Conservation (phyloP, 2,797 vertebrate species). For the Atherinosoma microstoma region DNA sequence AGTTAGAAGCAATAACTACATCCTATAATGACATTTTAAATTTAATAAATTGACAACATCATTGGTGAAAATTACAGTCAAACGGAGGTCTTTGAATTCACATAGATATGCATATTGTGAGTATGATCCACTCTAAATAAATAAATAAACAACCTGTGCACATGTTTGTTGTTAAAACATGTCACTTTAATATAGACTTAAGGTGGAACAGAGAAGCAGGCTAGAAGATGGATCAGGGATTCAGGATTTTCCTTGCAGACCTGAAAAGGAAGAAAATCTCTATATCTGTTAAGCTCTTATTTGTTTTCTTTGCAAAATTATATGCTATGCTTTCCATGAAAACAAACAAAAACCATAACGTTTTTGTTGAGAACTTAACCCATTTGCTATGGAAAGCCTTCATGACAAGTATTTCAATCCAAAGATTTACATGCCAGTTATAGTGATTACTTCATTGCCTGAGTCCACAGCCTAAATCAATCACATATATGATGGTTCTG, state of each 20-base stretch:
- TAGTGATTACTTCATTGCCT: conserved; percentile 35
- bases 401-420: not conserved
- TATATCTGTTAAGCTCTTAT: not conserved
- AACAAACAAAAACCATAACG: not conserved
- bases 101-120: too few relatives aligned
- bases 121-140: not conserved
- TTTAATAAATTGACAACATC: too few relatives aligned
- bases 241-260: not conserved
- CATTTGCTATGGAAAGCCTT: not conserved
- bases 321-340: not conserved
- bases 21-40: too few relatives aligned
- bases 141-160: not conserved
- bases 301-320: not conserved
- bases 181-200: too few relatives aligned
- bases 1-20: too few relatives aligned
- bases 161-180: not conserved
- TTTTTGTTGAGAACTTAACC: conserved; percentile 44
- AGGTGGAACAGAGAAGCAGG: too few relatives aligned
- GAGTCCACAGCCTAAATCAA: conserved; percentile 36
- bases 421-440: conserved; percentile 43
- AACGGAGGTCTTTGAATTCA: too few relatives aligned
- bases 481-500: conserved; percentile 39
- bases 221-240: too few relatives aligned
- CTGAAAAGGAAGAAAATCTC: not conserved
- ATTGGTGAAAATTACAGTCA: too few relatives aligned